phyloP scores from a whole-genome alignment of 2,888 invertebrate genomes.

The Euproctis similis region DNA sequence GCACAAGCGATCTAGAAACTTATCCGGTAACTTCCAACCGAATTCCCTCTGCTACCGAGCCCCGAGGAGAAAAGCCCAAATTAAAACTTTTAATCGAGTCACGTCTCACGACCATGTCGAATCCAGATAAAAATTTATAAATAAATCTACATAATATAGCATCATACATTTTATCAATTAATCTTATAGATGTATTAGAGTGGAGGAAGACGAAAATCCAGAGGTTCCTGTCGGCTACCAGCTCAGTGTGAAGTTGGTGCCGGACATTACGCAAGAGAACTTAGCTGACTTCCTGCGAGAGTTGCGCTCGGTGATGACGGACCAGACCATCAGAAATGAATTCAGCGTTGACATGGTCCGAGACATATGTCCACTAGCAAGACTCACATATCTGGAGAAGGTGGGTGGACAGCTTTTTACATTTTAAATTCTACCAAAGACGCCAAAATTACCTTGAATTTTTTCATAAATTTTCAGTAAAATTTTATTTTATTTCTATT shows the following conservation, averaged over 20 bases:
- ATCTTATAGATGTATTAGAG: conserved; percentile 68
- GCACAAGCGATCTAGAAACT: too few species aligned
- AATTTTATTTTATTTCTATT: too few species aligned
- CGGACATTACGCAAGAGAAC: conserved; percentile 44
- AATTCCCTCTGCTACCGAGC: too few species aligned
- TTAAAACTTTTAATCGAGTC: too few species aligned
- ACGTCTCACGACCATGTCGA: too few species aligned
- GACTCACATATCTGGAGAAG: conserved; percentile 73
- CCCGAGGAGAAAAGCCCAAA: too few species aligned
- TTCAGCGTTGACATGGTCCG: conserved; percentile 47
- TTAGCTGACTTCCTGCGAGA: conserved; percentile 48
- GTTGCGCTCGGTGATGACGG: conserved; percentile 37
- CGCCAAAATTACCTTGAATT: too few species aligned
- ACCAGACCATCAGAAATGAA: conserved; percentile 28
- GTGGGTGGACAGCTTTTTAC: too few species aligned
- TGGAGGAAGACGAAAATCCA: conserved; percentile 46
- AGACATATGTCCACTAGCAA: conserved; percentile 68
- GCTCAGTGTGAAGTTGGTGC: conserved; percentile 66
- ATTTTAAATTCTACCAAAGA: too few species aligned
- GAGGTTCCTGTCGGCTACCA: conserved; percentile 56
- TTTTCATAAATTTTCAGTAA: too few species aligned
- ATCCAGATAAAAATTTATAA: neutral
- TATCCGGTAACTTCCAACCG: too few species aligned
- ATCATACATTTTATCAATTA: neutral
- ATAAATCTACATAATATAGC: neutral